Base-by-base conservation (phyloP, 64 coral and sea anemone species). In the Astreopora myriophthalma region DNA sequence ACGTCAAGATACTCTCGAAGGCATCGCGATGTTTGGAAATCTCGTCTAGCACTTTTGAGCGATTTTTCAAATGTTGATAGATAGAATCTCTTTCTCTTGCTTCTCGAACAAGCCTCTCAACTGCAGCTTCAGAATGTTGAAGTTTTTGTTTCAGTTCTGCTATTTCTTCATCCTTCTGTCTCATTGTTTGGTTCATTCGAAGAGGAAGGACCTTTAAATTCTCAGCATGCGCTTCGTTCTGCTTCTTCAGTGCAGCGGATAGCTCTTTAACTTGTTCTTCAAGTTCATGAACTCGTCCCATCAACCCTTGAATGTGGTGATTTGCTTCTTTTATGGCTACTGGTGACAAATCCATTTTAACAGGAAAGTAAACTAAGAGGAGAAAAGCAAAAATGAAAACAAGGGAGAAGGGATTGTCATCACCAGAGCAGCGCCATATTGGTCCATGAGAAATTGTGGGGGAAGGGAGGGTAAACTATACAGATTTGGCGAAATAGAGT, bases 101-200 rank as follows among this genome's bases (percentile, higher is more conserved):
- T 71, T 95, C 93, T 71, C 48, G 88, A 39, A 71, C 75, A 27
- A 95, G 83, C 12, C 36, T 77, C 57, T 86, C 64, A 1, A 91
- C 78, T 44, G 27, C 48, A 6, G 36, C 71, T 26, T 89, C 71
- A 1, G 75, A 75, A 13, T 38, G 24, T 69, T 80, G 6, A 52
- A 91, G 67, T 44, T 82, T 49, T 55, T 72, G 46, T 52, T 37
- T 67, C 64, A 96, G 73, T 65, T 73, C 65, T 81, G 79, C 31
- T 51, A 96, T 96, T 73, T 96, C 76, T 19, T 91, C 84, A 49
- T 96, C 94, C 82, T 92, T 96, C 48, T 79, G 65, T 65, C 58
- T 71, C 57, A 96, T 25, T 26, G 83, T 81, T 91, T 96, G 94
- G 33, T 96, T 86, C 82, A 83, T 96, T 84, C 89, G 62, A 32